Base-by-base conservation (phyloP, 2,888 invertebrate genomes). In the Meiosimyza platycephala region DNA sequence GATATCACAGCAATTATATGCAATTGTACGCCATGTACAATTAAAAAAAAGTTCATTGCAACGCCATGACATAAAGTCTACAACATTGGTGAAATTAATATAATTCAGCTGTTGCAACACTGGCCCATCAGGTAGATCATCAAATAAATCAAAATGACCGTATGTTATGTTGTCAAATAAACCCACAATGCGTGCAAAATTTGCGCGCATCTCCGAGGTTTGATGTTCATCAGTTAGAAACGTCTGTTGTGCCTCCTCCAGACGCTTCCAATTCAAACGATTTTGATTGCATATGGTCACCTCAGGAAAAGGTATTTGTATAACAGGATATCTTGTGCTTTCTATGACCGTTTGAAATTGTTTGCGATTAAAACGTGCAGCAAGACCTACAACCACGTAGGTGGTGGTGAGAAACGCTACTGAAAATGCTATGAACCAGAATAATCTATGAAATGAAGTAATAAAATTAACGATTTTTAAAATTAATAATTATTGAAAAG, bases 1-100 rank as follows among this genome's bases (percentile, higher is more conserved):
- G 16, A 88, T 79, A 6, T 85, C 83, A 77, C 89, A 89, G 74
- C 89, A 89, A 54, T 88, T 78, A 3, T 84, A 79, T 3, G 79
- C 18, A 22, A 79, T 72, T 54, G 84, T 81, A 2, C 86, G 80
- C 89, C 89, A 89, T 78, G 83, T 83, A 73, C 89, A 89, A 4
- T 79, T 70, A 0, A 16, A 57, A 0, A 86, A 71, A 15, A 89
- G 72, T 66, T 88, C 89, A 28, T 87, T 80, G 72, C 89, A 89
- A 3, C 79, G 80, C 83, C 85, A 85, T 0, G 83, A 73, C 82
- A 86, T 80, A 50, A 85, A 82, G 4, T 73, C 75, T 0, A 79
- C 81, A 12, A 87, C 80, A 4, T 79, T 65, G 0, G 81, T 82
- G 13, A 87, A 81, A 74, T 87, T 86, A 0, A 86, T 74, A 71